Evolutionary conservation across 1,140 invertebrate species (phyloP).

Genomic region (Zaprionus capensis): DNA sequence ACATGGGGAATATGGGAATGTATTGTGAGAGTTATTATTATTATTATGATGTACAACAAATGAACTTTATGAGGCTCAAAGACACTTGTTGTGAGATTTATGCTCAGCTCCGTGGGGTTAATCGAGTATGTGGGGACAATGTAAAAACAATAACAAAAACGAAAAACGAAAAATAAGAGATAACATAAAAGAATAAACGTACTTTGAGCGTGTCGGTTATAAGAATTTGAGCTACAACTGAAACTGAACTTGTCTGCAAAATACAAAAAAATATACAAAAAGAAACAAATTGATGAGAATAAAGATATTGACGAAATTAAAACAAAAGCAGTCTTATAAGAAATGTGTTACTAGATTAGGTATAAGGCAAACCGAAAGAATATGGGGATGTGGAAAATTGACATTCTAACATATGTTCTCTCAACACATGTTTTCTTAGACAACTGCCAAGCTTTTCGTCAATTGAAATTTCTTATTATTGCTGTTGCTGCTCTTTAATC

Average conservation of each 20-base stretch:
- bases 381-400: background rate
- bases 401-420: constrained; percentile 29
- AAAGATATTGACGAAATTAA: constrained; percentile 24
- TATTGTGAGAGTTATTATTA: constrained; percentile 3
- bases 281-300: constrained; percentile 42
- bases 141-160: constrained; percentile 28
- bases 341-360: constrained; percentile 26
- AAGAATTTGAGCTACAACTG: constrained; percentile 78
- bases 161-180: constrained; percentile 20
- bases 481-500: constrained; percentile 8
- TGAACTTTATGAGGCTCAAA: constrained; percentile 49
- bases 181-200: constrained; percentile 61
- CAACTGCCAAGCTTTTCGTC: constrained; percentile 5
- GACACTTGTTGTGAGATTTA: constrained; percentile 50
- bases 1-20: constrained; percentile 1
- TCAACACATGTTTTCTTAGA: constrained; percentile 1
- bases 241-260: constrained; percentile 75
- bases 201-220: constrained; percentile 78
- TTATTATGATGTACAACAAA: constrained; percentile 28
- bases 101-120: constrained; percentile 47
- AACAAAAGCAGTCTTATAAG: constrained; percentile 9
- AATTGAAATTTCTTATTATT: background rate
- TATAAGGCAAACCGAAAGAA: background rate
- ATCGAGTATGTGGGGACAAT: constrained; percentile 25
- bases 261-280: constrained; percentile 44